These are phyloP conservation scores for Ischnura elegans DNA, from an alignment of 2,888 invertebrate genomes.

Conservation along the genomic window DNA sequence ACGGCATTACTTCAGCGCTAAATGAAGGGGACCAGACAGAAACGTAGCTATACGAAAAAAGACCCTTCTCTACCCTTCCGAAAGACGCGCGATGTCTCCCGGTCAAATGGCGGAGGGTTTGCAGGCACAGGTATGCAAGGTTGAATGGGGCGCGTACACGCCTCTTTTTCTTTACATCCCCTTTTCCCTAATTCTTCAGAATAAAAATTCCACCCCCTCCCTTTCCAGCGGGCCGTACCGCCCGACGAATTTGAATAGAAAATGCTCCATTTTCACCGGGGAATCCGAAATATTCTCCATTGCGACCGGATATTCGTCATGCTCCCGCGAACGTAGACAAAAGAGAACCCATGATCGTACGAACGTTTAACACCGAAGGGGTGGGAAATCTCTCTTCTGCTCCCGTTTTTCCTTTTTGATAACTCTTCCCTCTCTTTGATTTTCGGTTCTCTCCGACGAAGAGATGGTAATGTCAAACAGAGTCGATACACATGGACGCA, in stretches of 20 bases:
- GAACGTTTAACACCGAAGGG: not conserved
- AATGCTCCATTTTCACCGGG: constrained; percentile 31
- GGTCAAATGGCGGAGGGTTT: constrained; percentile 50
- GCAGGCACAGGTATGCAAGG: constrained; percentile 15
- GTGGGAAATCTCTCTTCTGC: not conserved
- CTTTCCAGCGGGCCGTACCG: not conserved
- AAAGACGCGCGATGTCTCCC: constrained; percentile 31
- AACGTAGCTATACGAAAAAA: constrained; percentile 68
- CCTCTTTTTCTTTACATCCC: not conserved
- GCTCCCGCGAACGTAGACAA: constrained; percentile 11
- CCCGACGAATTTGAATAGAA: not conserved
- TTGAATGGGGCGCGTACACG: constrained; percentile 69
- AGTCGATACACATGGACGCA: not conserved
- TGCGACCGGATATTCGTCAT: constrained; percentile 8
- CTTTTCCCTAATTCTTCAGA: not conserved
- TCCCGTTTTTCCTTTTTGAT: not conserved
- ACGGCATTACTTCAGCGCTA: not conserved
- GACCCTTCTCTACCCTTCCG: constrained; percentile 67
- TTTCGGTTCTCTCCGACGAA: not conserved
- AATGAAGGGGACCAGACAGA: no score
- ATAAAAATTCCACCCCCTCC: not conserved
- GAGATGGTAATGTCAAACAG: no score
- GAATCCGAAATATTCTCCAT: not conserved
- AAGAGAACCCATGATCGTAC: not conserved
- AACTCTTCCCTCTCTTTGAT: not conserved